Evolutionary conservation across 2,888 invertebrate genomes (phyloP).

Genomic region (Agonum fuliginosum): DNA sequence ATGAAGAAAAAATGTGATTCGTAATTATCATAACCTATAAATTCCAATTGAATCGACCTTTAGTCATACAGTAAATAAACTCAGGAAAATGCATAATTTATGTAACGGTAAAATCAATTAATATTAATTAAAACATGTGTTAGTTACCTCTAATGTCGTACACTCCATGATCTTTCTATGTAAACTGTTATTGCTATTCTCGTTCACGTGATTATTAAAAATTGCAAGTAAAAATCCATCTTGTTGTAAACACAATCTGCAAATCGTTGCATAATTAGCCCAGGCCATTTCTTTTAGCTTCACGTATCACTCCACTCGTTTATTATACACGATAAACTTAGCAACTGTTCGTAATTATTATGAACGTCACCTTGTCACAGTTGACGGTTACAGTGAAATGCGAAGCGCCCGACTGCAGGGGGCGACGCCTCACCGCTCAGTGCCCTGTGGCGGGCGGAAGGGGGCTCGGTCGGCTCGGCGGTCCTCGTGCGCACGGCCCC

Average conservation of each 20-base stretch:
- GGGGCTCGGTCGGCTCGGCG: conserved; percentile 67
- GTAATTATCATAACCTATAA: conserved; percentile 21
- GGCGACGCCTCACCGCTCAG: conserved; percentile 75
- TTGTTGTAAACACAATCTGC: conserved; percentile 80
- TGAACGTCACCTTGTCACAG: conserved; percentile 49
- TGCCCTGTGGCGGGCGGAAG: conserved; percentile 75
- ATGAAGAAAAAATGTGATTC: conserved; percentile 8
- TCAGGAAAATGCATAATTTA: conserved; percentile 5
- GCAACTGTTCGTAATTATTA: conserved; percentile 54
- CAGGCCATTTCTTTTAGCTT: conserved; percentile 69
- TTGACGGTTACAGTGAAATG: conserved; percentile 55
- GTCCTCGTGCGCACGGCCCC: conserved; percentile 72
- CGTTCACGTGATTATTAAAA: conserved; percentile 75
- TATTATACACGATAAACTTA: conserved; percentile 50
- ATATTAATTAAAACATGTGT: conserved; percentile 56
- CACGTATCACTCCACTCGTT: conserved; percentile 51
- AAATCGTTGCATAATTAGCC: conserved; percentile 78
- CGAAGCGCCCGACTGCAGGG: conserved; percentile 75
- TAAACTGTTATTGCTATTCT: conserved; percentile 71
- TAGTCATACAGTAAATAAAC: background rate
- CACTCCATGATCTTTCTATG: conserved; percentile 73
- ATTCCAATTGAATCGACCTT: background rate
- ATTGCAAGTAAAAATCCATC: conserved; percentile 79
- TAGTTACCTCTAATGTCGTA: conserved; percentile 71
- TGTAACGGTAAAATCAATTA: conserved; percentile 33